Percentiles rank a stretch among this genome's conserved stretches.
Conservation (phyloP, 1,140 invertebrate genomes). For the Scaptomyza graminum region DNA sequence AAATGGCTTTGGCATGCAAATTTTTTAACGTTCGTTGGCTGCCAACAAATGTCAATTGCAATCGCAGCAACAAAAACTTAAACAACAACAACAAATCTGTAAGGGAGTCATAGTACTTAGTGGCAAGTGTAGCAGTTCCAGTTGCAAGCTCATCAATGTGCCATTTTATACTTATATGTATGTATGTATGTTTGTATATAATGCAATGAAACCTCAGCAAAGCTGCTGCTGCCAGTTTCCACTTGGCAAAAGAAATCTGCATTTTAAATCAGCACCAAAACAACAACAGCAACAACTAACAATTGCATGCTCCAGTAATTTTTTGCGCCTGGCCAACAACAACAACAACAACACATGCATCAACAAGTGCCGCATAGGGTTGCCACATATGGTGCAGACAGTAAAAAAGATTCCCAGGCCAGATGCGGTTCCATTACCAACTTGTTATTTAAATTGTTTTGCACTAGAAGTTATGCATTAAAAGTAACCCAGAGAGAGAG, state of each 20-base stretch:
- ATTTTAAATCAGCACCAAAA: slow-evolving; percentile 62
- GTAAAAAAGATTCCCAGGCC: slow-evolving; percentile 53
- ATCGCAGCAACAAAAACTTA: slow-evolving; percentile 34
- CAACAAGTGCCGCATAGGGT: slow-evolving; percentile 64
- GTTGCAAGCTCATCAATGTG: slow-evolving; percentile 38
- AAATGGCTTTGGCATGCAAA: slow-evolving; percentile 57
- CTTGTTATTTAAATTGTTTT: slow-evolving; percentile 74
- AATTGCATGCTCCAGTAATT: slow-evolving; percentile 70
- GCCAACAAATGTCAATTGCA: slow-evolving; percentile 66
- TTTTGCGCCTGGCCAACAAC: slow-evolving; percentile 21
- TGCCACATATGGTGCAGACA: slow-evolving; percentile 47
- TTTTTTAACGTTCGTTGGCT: slow-evolving; percentile 30
- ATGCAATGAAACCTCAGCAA: slow-evolving; percentile 54
- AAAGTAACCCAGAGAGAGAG: neutral
- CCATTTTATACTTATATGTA: slow-evolving; percentile 46
- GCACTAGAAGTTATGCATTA: slow-evolving; percentile 45
- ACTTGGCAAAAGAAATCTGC: slow-evolving; percentile 64
- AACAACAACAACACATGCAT: slow-evolving; percentile 41
- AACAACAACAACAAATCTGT: slow-evolving; percentile 1
- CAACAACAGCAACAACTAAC: slow-evolving; percentile 42
- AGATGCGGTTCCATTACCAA: slow-evolving; percentile 61
- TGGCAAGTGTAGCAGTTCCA: slow-evolving; percentile 11
- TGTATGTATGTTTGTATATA: slow-evolving; percentile 18
- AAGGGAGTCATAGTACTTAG: slow-evolving; percentile 2
- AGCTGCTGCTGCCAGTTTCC: slow-evolving; percentile 19